Evolutionary conservation across 2,797 vertebrate species (phyloP), one percentile per base, ranked within the genome.

Genomic region (Luscinia luscinia): DNA sequence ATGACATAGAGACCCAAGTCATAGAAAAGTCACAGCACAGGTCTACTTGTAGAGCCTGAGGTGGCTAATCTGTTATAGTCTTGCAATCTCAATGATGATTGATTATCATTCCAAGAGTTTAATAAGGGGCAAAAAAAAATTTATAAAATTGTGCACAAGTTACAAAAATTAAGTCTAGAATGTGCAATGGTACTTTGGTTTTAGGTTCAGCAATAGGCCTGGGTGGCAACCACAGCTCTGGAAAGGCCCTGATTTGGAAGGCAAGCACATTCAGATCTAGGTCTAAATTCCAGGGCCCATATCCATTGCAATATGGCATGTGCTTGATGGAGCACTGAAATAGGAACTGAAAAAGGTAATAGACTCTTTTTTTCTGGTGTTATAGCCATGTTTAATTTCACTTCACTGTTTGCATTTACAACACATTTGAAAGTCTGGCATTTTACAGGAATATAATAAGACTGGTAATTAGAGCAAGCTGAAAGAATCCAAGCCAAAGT

Each of bases 401-500:
- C 76, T 86, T 84, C 36, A 79, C 32, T 92, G 87, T 74, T 87
- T 93, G 32, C 62, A 30, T 80, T 79, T 91, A 59, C 11, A 73
- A 28, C 28, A 76, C 22, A 24, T 86, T 78, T 96, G 73, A 79
- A 95, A 92, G 73, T 64, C 87, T 91, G 84, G 58, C 45, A 82
- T 95, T 95, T 87, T 88, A 48, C 55, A 30, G 81, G 64, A 90
- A 80, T 79, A 70, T 73, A 94, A 74, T 81, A 92, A 88, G 46
- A 59, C 48, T 45, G 49, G 28, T 94, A 95, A 92, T 93, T 91
- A 95, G 28, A 78, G 57, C 24, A 91, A 63, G 68, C 82, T 91
- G 36, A 66, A 92, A 92, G 46, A 82, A 87, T 64, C 36, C 57
- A 73, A 96, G 74, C 41, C 77, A 87, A 96, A 95, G 66, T 87